Evolutionary conservation across 2,888 invertebrate species (phyloP).

Genomic region (Lucinisca nassula): DNA sequence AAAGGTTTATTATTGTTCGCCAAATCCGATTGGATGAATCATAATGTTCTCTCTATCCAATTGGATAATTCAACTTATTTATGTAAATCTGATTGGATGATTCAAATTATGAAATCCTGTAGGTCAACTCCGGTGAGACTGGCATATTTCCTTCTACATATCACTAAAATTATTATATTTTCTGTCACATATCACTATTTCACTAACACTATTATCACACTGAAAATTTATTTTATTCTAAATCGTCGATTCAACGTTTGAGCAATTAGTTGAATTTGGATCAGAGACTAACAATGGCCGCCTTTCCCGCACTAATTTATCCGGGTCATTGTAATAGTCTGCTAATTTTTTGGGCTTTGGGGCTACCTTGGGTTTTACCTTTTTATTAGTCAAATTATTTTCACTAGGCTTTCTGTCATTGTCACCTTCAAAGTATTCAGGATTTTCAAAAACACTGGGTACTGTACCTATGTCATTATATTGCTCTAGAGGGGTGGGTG

Average conservation of each 20-base stretch:
- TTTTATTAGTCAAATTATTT: conserved; percentile 10
- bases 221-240: background rate
- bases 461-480: conserved; percentile 7
- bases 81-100: too few species aligned
- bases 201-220: background rate
- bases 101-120: too few species aligned
- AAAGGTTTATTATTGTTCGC: too few species aligned
- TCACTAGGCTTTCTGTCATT: background rate
- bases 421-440: conserved; percentile 74
- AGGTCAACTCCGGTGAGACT: too few species aligned
- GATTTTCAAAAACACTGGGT: conserved; percentile 70
- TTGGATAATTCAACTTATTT: too few species aligned
- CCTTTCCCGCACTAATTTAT: conserved; percentile 42
- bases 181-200: too few species aligned
- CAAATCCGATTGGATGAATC: too few species aligned
- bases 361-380: conserved; percentile 63
- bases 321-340: conserved; percentile 73
- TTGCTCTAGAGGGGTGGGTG: conserved; percentile 6
- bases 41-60: too few species aligned
- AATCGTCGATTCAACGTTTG: conserved; percentile 59
- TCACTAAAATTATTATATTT: background rate
- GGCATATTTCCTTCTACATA: background rate
- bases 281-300: conserved; percentile 52
- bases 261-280: conserved; percentile 54
- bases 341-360: conserved; percentile 66